Conservation (phyloP, 2,888 invertebrate genomes). For the Galeruca laticollis region DNA sequence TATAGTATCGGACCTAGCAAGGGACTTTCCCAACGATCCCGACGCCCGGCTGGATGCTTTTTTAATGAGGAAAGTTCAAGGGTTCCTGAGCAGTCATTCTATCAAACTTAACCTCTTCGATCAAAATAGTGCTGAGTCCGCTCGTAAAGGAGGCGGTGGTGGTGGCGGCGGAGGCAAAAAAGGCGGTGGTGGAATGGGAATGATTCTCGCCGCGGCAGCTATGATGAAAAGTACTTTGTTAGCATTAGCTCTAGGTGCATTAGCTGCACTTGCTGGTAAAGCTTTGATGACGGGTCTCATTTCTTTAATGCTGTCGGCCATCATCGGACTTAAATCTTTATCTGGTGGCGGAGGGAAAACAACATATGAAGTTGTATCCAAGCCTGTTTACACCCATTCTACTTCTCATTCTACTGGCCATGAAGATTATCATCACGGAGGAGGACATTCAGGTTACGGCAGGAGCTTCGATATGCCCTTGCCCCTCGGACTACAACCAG, state of each 20-base stretch:
- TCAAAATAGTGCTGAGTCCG: constrained; percentile 41
- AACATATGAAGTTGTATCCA: constrained; percentile 85
- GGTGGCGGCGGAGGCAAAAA: constrained; percentile 64
- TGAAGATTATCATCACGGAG: constrained; percentile 68
- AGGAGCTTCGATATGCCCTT: constrained; percentile 65
- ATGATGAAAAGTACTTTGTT: constrained; percentile 78
- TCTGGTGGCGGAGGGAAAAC: constrained; percentile 76
- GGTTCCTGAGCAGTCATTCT: constrained; percentile 77
- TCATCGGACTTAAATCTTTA: constrained; percentile 79
- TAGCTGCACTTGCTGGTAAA: constrained; percentile 84
- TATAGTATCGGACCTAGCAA: constrained; percentile 78
- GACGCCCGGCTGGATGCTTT: constrained; percentile 80
- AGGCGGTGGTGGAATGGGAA: constrained; percentile 69
- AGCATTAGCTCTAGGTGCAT: constrained; percentile 77
- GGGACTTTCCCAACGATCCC: constrained; percentile 78
- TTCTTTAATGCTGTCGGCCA: constrained; percentile 80
- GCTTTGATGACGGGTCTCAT: constrained; percentile 83
- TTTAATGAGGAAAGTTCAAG: constrained; percentile 75
- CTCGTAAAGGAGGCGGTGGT: constrained; percentile 53
- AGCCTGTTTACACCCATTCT: constrained; percentile 79
- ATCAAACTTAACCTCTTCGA: constrained; percentile 72
- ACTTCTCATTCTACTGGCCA: constrained; percentile 74
- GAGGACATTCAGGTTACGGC: constrained; percentile 64
- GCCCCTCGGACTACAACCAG: constrained; percentile 59
- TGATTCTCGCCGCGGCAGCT: constrained; percentile 67